Percentiles rank a stretch among this genome's conserved stretches.
These are phyloP conservation scores for Oceanodroma leucorhoa DNA, from an alignment of 2,797 vertebrate genomes.

Conservation along the genomic window DNA sequence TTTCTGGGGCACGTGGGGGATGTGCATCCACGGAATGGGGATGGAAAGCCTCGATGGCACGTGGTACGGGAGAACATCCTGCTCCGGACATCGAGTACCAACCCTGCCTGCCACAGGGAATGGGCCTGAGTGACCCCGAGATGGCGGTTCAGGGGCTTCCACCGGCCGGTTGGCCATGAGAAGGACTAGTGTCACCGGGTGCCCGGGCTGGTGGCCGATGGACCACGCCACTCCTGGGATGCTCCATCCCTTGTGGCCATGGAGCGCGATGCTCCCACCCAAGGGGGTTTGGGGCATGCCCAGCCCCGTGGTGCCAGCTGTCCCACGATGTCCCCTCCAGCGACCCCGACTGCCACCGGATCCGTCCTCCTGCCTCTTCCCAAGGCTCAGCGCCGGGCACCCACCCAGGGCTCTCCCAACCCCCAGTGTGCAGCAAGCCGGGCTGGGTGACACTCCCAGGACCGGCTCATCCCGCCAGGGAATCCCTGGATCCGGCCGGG, in stretches of 20 bases:
- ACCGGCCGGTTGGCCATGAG: rapidly evolving
- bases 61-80: rapidly evolving
- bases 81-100: rapidly evolving
- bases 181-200: background rate
- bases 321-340: background rate
- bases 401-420: background rate
- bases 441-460: background rate
- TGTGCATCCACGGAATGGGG: rapidly evolving
- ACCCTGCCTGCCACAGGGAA: background rate
- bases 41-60: background rate
- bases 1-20: background rate
- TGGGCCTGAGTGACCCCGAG: background rate
- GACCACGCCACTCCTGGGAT: rapidly evolving
- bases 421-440: background rate
- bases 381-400: rapidly evolving
- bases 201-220: rapidly evolving
- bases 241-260: rapidly evolving
- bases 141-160: rapidly evolving
- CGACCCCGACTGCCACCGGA: rapidly evolving
- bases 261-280: rapidly evolving
- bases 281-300: rapidly evolving
- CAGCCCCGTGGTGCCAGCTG: background rate
- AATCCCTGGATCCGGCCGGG: background rate
- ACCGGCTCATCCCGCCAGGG: background rate
- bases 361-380: background rate